Conservation (phyloP, 2,888 invertebrate genomes). For the Orthosia gothica region DNA sequence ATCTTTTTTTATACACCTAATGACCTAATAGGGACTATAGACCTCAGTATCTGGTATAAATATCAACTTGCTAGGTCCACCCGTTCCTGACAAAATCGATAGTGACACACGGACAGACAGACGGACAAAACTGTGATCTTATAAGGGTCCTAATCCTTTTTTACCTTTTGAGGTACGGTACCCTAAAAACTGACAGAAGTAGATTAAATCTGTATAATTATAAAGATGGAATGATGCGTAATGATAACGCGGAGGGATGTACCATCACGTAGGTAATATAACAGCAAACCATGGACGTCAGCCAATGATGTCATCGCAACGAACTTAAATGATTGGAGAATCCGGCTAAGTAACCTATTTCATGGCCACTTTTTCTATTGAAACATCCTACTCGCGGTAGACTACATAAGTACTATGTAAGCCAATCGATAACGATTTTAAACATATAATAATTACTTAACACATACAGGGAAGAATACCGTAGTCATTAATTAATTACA, state of each 20-base stretch:
- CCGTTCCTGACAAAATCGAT: too few species aligned
- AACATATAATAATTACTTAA: constrained; percentile 76
- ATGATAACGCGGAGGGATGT: constrained; percentile 58
- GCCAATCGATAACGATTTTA: constrained; percentile 52
- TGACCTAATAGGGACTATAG: too few species aligned
- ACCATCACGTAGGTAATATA: constrained; percentile 67
- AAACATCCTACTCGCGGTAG: constrained; percentile 77
- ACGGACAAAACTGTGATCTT: too few species aligned
- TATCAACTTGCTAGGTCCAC: too few species aligned
- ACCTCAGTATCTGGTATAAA: too few species aligned
- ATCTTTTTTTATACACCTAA: too few species aligned
- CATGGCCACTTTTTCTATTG: constrained; percentile 88
- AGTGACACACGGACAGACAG: too few species aligned
- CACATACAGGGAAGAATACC: constrained; percentile 74
- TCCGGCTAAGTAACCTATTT: constrained; percentile 87
- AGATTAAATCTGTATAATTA: constrained; percentile 8
- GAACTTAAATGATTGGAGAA: constrained; percentile 79
- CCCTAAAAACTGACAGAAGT: neutral
- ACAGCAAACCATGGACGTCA: constrained; percentile 83
- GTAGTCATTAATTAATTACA: constrained; percentile 73
- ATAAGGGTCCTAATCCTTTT: too few species aligned
- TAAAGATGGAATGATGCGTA: constrained; percentile 27
- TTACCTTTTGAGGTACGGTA: too few species aligned
- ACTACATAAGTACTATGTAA: constrained; percentile 23
- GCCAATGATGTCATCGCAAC: constrained; percentile 85